phyloP scores from a whole-genome alignment of 1,140 invertebrate genomes.

The Acyrthosiphon pisum region DNA sequence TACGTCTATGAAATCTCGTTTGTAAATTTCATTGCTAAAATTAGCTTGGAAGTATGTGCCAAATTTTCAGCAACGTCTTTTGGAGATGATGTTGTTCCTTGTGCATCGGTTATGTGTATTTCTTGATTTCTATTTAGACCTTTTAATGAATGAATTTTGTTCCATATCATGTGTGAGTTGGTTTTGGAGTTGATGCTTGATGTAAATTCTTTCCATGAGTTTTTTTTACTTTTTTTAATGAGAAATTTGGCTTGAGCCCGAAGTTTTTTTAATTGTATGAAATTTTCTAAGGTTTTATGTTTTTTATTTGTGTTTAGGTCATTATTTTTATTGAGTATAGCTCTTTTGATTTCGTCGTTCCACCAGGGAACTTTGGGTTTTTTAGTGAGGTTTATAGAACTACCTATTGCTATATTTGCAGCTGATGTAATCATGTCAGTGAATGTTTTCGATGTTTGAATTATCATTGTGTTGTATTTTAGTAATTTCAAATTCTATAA shows the following conservation, averaged over 20 bases:
- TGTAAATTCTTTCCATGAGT: no score
- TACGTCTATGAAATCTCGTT: no score
- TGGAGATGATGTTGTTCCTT: no score
- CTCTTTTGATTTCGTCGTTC: no score
- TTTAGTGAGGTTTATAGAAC: neutral
- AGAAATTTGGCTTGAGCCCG: neutral
- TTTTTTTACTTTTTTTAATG: constrained; percentile 14
- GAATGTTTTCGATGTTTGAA: neutral
- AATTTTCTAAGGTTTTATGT: neutral
- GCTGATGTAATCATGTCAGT: neutral
- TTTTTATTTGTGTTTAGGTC: constrained; percentile 6
- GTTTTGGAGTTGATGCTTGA: no score
- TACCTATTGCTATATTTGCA: neutral
- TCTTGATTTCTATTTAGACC: no score
- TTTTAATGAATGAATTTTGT: no score
- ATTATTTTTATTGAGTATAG: neutral
- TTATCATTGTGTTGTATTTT: neutral
- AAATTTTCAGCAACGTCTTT: no score
- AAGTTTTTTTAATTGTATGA: constrained; percentile 13
- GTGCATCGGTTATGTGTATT: no score
- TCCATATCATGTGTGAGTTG: no score
- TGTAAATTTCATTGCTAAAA: no score
- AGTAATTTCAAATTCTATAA: neutral
- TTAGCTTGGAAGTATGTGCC: no score
- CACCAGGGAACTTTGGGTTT: neutral